Percentiles rank a stretch among this genome's conserved stretches.
phyloP scores from a whole-genome alignment of 2,113 vertebrate genomes.

The Centrocercus urophasianus region DNA sequence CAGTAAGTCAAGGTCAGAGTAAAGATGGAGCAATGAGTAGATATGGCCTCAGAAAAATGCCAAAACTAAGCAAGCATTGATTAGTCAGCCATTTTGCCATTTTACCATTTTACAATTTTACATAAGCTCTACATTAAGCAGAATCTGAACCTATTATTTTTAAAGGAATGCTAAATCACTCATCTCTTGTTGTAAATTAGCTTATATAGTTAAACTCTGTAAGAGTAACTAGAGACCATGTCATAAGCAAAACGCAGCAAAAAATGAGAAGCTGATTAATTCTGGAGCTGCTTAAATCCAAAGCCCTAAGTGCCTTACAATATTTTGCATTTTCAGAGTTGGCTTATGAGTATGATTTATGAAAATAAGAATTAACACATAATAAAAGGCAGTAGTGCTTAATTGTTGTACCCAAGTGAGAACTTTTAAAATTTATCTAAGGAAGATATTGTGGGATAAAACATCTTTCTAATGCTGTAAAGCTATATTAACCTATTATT shows the following conservation, averaged over 20 bases:
- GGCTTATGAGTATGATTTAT: not conserved
- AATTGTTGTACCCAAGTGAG: not conserved
- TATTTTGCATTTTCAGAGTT: not conserved
- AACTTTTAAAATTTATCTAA: not conserved
- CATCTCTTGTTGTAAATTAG: not conserved
- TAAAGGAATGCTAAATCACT: not conserved
- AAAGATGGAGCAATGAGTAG: not conserved
- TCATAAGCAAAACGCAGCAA: not conserved
- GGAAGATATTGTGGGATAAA: not conserved
- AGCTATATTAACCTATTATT: not conserved
- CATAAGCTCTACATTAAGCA: not conserved
- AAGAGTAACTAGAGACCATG: not conserved
- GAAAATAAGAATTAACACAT: not conserved
- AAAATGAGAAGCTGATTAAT: not conserved
- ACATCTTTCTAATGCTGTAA: not conserved
- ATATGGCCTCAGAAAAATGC: not conserved
- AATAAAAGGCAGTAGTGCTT: not conserved
- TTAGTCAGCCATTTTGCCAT: not conserved
- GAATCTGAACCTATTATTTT: not conserved
- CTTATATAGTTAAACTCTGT: not conserved
- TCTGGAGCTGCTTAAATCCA: not conserved
- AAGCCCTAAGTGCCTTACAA: not conserved
- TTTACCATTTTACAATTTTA: not conserved
- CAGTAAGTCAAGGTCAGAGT: not conserved
- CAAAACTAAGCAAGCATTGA: not conserved